Evolutionary conservation across 2,888 invertebrate species (phyloP), one percentile per base, ranked within the genome.

Genomic region (Galerucella nymphaeae): DNA sequence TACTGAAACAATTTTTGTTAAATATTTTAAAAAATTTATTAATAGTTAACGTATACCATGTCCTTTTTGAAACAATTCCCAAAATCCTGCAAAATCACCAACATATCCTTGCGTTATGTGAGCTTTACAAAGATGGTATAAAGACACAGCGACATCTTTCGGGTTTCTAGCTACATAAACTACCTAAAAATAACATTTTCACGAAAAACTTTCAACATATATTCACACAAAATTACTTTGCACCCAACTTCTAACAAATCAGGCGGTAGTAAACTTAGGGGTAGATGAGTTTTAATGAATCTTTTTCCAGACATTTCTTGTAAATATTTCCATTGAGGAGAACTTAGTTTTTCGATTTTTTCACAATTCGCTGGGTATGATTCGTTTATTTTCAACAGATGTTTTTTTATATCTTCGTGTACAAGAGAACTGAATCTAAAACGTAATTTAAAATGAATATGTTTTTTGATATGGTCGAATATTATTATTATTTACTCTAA

Each of bases 101-200:
- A 83, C 81, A 79, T 91, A 94, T 0, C 92, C 93, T 82, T 92
- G 92, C 0, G 93, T 93, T 66, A 90, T 89, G 77, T 92, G 91
- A 0, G 92, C 85, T 66, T 91, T 88, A 84, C 94, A 94, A 63
- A 95, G 89, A 84, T 95, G 92, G 81, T 93, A 96, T 85, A 91
- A 95, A 0, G 96, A 96, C 0, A 96, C 93, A 0, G 91, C 92
- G 0, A 95, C 94, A 84, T 96, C 96, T 84, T 94, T 93, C 0
- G 96, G 95, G 86, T 96, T 94, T 70, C 96, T 89, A 0, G 94
- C 93, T 0, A 96, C 92, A 82, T 96, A 96, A 63, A 96, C 90
- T 23, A 95, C 87, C 90, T 93, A 85, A 30, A 87, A 66, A 59
- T 64, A 64, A 30, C 30, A 0, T 30, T 30, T 30, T 14, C 5